A percentile compares a stretch with the other conserved stretches of the same genome.
phyloP scores from a whole-genome alignment of 2,113 vertebrate genomes.

The Pampusana beccarii region DNA sequence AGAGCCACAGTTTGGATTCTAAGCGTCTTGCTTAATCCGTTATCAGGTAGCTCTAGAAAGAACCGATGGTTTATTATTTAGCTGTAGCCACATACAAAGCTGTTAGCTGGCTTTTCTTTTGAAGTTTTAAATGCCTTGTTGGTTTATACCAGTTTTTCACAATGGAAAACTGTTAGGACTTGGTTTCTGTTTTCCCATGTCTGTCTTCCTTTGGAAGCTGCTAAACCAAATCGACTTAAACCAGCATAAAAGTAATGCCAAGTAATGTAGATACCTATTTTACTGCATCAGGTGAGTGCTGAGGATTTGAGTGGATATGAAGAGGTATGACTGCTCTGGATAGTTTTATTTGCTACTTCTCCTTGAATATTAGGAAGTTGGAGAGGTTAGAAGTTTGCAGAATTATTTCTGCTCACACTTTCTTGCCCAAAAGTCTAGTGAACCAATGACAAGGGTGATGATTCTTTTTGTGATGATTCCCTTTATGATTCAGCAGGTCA shows the following conservation, averaged over 20 bases:
- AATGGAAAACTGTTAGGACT: background rate
- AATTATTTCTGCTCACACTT: background rate
- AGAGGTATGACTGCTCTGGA: background rate
- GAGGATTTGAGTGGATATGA: background rate
- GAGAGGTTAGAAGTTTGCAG: background rate
- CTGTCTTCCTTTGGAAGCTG: background rate
- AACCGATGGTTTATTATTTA: background rate
- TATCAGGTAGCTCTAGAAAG: background rate
- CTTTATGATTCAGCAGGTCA: slow-evolving; percentile 19
- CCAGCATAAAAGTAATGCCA: background rate
- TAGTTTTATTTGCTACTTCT: background rate
- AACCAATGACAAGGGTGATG: background rate
- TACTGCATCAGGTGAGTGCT: background rate
- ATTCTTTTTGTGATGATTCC: slow-evolving; percentile 11
- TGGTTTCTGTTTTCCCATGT: background rate
- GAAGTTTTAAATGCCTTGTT: background rate
- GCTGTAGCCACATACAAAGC: background rate
- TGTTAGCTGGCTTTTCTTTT: background rate
- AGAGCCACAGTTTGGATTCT: background rate
- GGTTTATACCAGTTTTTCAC: background rate
- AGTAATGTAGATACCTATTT: background rate
- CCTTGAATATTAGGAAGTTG: background rate
- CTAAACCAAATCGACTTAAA: background rate
- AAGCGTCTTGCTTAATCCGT: background rate
- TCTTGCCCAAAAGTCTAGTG: background rate